Conservation (phyloP, 2,113 vertebrate genomes). For the Atractosteus spatula region DNA sequence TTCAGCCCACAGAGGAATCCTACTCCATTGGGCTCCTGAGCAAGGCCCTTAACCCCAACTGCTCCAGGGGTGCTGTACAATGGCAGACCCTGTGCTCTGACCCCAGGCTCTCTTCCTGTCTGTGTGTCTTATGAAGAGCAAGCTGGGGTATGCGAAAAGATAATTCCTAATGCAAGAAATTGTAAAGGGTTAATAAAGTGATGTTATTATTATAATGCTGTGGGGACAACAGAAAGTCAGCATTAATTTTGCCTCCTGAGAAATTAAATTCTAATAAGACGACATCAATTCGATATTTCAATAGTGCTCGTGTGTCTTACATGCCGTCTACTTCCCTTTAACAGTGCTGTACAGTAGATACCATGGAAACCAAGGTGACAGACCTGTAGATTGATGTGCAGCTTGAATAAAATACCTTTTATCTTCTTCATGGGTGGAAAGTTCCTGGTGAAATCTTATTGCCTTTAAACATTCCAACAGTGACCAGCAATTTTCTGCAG, state of each 20-base stretch:
- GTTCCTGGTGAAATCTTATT: neutral
- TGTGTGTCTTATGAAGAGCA: too few relatives aligned
- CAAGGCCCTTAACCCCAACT: too few relatives aligned
- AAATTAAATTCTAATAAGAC: constrained; percentile 29
- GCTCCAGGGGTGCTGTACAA: too few relatives aligned
- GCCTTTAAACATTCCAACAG: neutral
- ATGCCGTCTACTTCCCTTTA: constrained; percentile 4
- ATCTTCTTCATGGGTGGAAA: neutral
- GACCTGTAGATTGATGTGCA: constrained; percentile 6
- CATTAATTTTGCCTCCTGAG: constrained; percentile 23
- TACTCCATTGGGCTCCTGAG: too few relatives aligned
- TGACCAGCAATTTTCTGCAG: neutral
- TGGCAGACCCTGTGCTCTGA: too few relatives aligned
- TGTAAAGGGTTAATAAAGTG: too few relatives aligned
- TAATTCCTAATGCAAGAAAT: too few relatives aligned
- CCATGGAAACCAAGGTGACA: constrained; percentile 21
- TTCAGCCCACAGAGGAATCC: too few relatives aligned
- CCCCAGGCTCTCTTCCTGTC: too few relatives aligned
- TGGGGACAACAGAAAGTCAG: constrained; percentile 1
- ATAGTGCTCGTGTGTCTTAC: neutral
- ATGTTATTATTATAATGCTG: too few relatives aligned
- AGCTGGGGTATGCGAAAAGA: too few relatives aligned
- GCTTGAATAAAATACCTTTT: constrained; percentile 1
- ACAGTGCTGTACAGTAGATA: constrained; percentile 2
- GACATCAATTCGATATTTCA: neutral